These are phyloP conservation scores for Ectobius pallidus DNA, from an alignment of 2,888 invertebrate genomes.

Conservation along the genomic window DNA sequence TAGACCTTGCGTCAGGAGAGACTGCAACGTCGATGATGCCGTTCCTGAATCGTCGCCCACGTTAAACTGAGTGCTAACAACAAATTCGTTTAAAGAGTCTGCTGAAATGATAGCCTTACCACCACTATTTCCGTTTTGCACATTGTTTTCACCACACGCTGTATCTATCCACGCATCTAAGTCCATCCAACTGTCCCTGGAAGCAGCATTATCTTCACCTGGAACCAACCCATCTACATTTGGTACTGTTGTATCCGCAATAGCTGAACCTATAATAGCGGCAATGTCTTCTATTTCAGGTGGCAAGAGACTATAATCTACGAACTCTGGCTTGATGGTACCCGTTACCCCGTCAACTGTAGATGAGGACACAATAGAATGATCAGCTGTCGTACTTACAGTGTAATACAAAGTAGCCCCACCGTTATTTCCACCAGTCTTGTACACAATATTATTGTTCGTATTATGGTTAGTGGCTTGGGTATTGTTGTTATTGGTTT, in stretches of 20 bases:
- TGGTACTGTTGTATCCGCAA: conserved; percentile 87
- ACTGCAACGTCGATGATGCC: conserved; percentile 74
- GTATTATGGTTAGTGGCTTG: conserved; percentile 43
- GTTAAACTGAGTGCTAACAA: conserved; percentile 49
- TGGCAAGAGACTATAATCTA: conserved; percentile 48
- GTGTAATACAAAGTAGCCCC: conserved; percentile 55
- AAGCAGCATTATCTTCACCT: conserved; percentile 68
- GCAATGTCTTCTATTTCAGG: conserved; percentile 77
- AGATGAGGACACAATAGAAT: conserved; percentile 57
- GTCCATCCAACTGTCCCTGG: conserved; percentile 87
- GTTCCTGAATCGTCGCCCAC: conserved; percentile 52
- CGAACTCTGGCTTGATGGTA: conserved; percentile 49
- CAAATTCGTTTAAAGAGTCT: conserved; percentile 60
- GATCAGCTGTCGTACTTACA: conserved; percentile 48
- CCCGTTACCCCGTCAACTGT: conserved; percentile 51
- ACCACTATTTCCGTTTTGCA: conserved; percentile 62
- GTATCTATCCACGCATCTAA: conserved; percentile 87
- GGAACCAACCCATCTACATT: conserved; percentile 59
- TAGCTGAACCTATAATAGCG: conserved; percentile 86
- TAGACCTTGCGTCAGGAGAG: conserved; percentile 62
- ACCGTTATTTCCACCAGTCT: conserved; percentile 56
- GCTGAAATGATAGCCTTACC: conserved; percentile 67
- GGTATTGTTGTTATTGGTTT: conserved; percentile 46
- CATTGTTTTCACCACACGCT: conserved; percentile 68
- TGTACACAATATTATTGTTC: conserved; percentile 61